Base-by-base conservation (phyloP, 2,797 vertebrate genomes). In the Danio albolineatus region DNA sequence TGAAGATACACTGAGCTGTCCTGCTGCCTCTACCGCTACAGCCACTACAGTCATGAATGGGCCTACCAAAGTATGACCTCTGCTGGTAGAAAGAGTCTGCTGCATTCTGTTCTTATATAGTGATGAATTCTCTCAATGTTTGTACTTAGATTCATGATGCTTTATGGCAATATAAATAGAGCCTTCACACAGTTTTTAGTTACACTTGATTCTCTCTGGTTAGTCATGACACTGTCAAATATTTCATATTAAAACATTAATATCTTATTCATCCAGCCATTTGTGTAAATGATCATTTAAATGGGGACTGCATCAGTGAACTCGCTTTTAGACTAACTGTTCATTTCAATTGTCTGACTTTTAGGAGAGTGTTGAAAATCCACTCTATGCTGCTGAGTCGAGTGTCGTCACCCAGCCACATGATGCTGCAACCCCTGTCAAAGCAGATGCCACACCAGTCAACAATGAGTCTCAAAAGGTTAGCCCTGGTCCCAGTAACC, bases 301-400 rank as follows among this genome's bases (percentile, higher is more conserved):
- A 48, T 59, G 13, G 44, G 59, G 41, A 36, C 16, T n/a, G 1
- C 44, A 59, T 44, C 28, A 28, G 4, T 59, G 28, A 39, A 39
- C 10, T 38, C 0, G 10, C n/a, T 21, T 71, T 57, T 16, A 6
- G 7, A 14, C 19, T 44, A 41, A 36, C 7, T 48, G 53, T 38
- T 13, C 2, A 62, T 21, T 76, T 56, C 46, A 12, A 17, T 71
- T 44, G 39, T 39, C n/a, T 54, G 21, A 56, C 0, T 78, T 82
- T 76, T 77, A 91, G 92, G 84, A 84, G 51, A 89, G 46, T 78
- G 21, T 91, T 39, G 48, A 78, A 49, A 92, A 91, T 54, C 90
- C 90, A 0, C 10, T 91, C 41, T 92, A 88, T 59, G 6, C 60
- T 73, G 84, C 89, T 8, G 87, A 87, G 44, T 51, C 78, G 79